Conservation (phyloP, 35 echinoderm and acorn worm species). For the Eucidaris tribuloides region DNA sequence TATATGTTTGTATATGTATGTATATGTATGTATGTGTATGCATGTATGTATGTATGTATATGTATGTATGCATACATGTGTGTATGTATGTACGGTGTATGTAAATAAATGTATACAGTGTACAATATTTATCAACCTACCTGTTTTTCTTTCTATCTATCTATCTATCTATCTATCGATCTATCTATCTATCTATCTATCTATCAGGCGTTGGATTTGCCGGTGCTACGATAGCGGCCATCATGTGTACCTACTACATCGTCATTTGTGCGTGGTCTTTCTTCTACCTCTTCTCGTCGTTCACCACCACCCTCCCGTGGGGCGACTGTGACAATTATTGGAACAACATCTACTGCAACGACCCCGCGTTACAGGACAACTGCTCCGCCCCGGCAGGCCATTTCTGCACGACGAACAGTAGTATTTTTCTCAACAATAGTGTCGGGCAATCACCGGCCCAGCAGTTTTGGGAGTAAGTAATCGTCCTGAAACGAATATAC, state of each 20-base stretch:
- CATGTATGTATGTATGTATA: too few relatives aligned
- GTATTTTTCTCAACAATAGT: too few relatives aligned
- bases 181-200: too few relatives aligned
- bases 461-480: slow-evolving; percentile 96
- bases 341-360: slow-evolving; percentile 73
- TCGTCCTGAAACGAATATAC: too few relatives aligned
- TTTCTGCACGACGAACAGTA: slow-evolving; percentile 48
- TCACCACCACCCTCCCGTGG: slow-evolving; percentile 57
- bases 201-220: slow-evolving; percentile 78
- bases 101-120: too few relatives aligned
- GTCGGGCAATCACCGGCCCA: slow-evolving; percentile 74
- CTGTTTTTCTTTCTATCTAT: too few relatives aligned
- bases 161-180: too few relatives aligned
- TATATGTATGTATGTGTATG: too few relatives aligned
- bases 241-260: slow-evolving; percentile 78
- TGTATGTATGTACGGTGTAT: too few relatives aligned
- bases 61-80: too few relatives aligned
- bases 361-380: slow-evolving; percentile 49
- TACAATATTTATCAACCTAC: too few relatives aligned
- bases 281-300: slow-evolving; percentile 71
- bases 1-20: too few relatives aligned
- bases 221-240: slow-evolving; percentile 58
- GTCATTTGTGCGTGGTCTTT: slow-evolving; percentile 69
- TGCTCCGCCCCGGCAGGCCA: slow-evolving; percentile 6
- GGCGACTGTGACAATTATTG: slow-evolving; percentile 55